Conservation (phyloP, 2,888 invertebrate species). For the Glyphotaelius pellucidus region DNA sequence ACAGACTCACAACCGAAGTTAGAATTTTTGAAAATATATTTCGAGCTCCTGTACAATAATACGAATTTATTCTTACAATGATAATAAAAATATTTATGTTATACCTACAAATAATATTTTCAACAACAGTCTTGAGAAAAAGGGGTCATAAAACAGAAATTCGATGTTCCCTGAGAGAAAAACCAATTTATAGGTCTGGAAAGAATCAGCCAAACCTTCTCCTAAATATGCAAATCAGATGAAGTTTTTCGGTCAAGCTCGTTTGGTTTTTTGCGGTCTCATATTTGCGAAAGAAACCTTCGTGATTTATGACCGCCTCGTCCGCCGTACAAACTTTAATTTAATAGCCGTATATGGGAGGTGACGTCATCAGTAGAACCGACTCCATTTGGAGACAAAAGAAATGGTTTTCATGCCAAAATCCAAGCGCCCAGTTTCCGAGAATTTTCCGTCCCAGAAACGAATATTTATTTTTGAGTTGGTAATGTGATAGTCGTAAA, state of each 20-base stretch:
- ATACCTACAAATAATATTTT: neutral
- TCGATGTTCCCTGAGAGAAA: neutral
- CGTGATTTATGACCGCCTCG: neutral
- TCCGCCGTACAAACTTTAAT: neutral
- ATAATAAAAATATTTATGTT: neutral
- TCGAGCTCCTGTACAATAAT: no score
- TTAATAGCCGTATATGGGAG: neutral
- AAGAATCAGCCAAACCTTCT: neutral
- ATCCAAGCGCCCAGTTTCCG: neutral
- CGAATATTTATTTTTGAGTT: neutral
- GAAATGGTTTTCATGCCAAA: neutral
- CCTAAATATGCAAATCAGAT: neutral
- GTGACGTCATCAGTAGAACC: neutral
- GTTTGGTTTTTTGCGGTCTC: neutral
- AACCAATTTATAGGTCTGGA: neutral
- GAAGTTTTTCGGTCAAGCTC: neutral
- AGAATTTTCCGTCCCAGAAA: neutral
- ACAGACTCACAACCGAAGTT: neutral
- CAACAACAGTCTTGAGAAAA: neutral
- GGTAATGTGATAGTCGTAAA: neutral
- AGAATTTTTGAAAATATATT: neutral
- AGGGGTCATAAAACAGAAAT: neutral
- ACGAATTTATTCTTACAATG: no score
- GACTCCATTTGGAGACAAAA: neutral
- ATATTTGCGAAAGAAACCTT: neutral